Conservation (phyloP, 2,888 invertebrate species). For the Augochlorella aurata region DNA sequence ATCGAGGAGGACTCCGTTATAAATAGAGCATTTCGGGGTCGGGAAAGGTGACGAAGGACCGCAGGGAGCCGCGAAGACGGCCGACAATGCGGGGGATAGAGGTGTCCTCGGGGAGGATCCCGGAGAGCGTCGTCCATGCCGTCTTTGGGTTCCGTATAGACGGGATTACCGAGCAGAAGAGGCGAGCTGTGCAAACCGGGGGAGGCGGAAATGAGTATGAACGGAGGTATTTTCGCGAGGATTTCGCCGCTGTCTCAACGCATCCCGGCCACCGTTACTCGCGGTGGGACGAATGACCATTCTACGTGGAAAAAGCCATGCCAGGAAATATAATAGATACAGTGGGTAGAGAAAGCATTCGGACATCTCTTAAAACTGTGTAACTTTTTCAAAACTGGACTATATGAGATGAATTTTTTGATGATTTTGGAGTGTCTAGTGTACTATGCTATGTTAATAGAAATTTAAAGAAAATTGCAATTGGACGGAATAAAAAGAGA, state of each 20-base stretch:
- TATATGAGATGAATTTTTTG: too few species aligned
- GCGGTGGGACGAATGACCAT: not conserved
- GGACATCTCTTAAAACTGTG: too few species aligned
- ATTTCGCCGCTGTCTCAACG: conserved; percentile 64
- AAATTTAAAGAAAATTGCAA: too few species aligned
- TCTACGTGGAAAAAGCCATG: not conserved
- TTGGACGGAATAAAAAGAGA: too few species aligned
- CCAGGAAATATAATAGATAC: too few species aligned
- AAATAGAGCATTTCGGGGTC: conserved; percentile 61
- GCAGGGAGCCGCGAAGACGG: conserved; percentile 60
- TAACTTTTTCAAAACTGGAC: too few species aligned
- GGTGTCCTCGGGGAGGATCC: conserved; percentile 48
- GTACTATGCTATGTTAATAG: too few species aligned
- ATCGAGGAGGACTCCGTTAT: conserved; percentile 52
- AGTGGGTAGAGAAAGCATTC: too few species aligned
- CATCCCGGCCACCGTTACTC: conserved; percentile 49
- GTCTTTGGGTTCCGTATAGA: conserved; percentile 56
- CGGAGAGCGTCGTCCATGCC: conserved; percentile 37
- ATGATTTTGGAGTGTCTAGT: too few species aligned
- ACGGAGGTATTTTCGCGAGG: conserved; percentile 65
- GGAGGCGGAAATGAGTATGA: conserved; percentile 61
- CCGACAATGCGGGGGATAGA: conserved; percentile 61
- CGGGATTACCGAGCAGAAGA: conserved; percentile 52
- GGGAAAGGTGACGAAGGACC: conserved; percentile 64
- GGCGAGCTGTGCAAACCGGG: conserved; percentile 31